Evolutionary conservation across 2,113 vertebrate genomes (phyloP).

Genomic region (Zapus hudsonius): DNA sequence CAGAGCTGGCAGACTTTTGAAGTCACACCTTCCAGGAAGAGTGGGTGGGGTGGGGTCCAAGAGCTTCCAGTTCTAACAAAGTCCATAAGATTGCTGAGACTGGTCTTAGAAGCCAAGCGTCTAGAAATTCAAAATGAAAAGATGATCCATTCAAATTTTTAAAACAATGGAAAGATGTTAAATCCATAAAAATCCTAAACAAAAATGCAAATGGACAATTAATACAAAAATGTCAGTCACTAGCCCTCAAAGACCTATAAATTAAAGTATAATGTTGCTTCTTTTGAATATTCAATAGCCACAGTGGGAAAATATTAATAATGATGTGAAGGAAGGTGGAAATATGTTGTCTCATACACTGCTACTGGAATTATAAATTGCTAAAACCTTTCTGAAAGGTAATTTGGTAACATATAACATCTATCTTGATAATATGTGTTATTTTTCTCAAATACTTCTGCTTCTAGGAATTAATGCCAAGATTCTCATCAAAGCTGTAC

Average conservation of each 20-base stretch:
- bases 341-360: slow-evolving; percentile 42
- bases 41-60: background rate
- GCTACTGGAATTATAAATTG: slow-evolving; percentile 57
- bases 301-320: slow-evolving; percentile 40
- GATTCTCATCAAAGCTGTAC: slow-evolving; percentile 23
- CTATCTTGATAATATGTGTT: background rate
- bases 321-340: background rate
- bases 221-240: slow-evolving; percentile 20
- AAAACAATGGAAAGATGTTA: background rate
- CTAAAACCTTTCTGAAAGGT: slow-evolving; percentile 52
- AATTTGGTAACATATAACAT: slow-evolving; percentile 58
- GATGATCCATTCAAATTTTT: background rate
- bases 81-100: background rate
- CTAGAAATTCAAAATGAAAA: slow-evolving; percentile 1
- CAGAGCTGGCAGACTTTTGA: background rate
- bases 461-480: slow-evolving; percentile 50
- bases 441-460: slow-evolving; percentile 47
- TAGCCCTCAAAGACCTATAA: slow-evolving; percentile 23
- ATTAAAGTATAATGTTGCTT: background rate
- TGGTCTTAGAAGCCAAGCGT: background rate
- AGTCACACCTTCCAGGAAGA: background rate
- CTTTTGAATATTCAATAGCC: slow-evolving; percentile 21
- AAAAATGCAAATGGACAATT: slow-evolving; percentile 17
- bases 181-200: slow-evolving; percentile 2
- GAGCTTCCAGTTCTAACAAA: background rate